Evolutionary conservation across 2,113 vertebrate species (phyloP), one percentile per base, ranked within the genome.

Genomic region (Phycodurus eques): DNA sequence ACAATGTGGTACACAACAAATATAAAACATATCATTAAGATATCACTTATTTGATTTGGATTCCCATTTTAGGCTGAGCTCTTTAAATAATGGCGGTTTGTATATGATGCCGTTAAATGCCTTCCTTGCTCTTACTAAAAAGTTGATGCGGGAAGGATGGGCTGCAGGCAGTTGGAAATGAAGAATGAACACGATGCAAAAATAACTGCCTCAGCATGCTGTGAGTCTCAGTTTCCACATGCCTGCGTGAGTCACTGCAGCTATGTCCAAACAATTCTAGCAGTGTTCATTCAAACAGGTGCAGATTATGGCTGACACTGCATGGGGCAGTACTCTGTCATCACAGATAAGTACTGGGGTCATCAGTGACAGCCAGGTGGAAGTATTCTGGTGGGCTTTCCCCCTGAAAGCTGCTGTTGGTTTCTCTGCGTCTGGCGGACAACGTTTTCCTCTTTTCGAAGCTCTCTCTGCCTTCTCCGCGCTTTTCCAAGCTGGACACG

Each of bases 381-480:
- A 99, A 90, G 80, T 99, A 99, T 74, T 98, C 97, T 0, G 95
- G 93, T 1, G 83, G 63, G 5, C 77, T 43, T 0, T 90, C 87
- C 8, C 76, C 75, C n/a, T 75, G 86, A 44, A 80, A 44, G 75
- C 82, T 87, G 83, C 74, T 67, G 44, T 46, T 81, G 43, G 80
- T 87, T 57, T 91, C 81, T 22, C 84, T 72, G 22, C 76, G 76
- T 0, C 83, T 83, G 59, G 92, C 88, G 74, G 91, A 93, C 33
- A 93, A 77, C 3, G 93, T 94, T 75, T 92, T 91, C 46, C n/a
- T 87, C 14, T 67, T 88, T 66, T 90, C 87, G 43, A 88, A 77
- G 56, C 68, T 35, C 8, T 88, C 85, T 0, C 80, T 87, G 7
- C 88, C 80, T 0, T 74, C 84, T 51, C 93, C 90, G n/a, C 94